These are phyloP conservation scores for Potamilus streckersoni DNA, from an alignment of 1,140 invertebrate species.

Conservation along the genomic window DNA sequence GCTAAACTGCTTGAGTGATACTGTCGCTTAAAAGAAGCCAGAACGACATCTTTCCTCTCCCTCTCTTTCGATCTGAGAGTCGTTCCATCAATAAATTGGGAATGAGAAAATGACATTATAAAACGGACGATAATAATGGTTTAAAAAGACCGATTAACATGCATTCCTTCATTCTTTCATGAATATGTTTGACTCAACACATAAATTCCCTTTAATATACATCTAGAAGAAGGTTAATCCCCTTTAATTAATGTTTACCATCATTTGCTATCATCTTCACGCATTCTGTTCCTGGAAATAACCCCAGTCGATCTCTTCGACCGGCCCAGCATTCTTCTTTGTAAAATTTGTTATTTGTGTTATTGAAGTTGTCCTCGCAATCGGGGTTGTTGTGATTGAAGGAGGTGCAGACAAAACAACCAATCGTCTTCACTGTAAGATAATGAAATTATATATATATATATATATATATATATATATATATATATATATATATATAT, in stretches of 20 bases:
- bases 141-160: too few species aligned
- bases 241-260: constrained; percentile 35
- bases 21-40: too few species aligned
- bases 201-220: not conserved
- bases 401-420: constrained; percentile 97
- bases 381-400: constrained; percentile 86
- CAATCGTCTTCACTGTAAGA: constrained; percentile 74
- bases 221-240: not conserved
- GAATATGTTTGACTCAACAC: not conserved
- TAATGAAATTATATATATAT: not conserved
- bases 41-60: too few species aligned
- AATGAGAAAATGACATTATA: too few species aligned
- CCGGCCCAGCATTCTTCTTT: constrained; percentile 85
- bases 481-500: too few species aligned
- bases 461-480: too few species aligned
- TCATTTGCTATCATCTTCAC: constrained; percentile 77
- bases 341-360: constrained; percentile 68
- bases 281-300: constrained; percentile 97
- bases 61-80: too few species aligned
- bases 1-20: too few species aligned
- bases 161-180: too few species aligned
- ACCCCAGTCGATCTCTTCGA: constrained; percentile 87
- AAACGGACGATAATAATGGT: too few species aligned
- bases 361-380: constrained; percentile 96
- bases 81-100: too few species aligned